phyloP scores from a whole-genome alignment of 2,797 vertebrate species.

The Ataeniobius toweri region DNA sequence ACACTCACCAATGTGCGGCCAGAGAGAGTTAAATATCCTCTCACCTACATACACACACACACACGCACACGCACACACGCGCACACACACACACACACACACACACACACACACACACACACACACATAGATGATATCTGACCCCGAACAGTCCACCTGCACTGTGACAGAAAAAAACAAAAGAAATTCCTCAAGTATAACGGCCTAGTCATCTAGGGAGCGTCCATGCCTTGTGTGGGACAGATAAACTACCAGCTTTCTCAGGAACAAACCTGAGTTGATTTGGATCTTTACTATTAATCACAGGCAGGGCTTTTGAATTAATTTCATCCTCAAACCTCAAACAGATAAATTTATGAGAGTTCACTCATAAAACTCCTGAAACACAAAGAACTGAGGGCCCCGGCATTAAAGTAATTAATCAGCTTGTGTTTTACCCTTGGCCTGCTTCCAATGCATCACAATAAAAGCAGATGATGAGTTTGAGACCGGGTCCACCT shows the following conservation, averaged over 20 bases:
- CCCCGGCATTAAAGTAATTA: not conserved
- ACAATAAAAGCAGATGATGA: slow-evolving; percentile 25
- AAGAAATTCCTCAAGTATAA: slow-evolving; percentile 72
- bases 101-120: slow-evolving; percentile 39
- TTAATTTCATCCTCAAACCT: not conserved
- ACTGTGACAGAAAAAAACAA: slow-evolving; percentile 71
- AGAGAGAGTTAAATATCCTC: slow-evolving; percentile 65
- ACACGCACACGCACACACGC: slow-evolving; percentile 25
- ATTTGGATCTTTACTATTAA: slow-evolving; percentile 9
- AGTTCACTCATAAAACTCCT: not conserved
- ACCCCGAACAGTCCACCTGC: slow-evolving; percentile 76
- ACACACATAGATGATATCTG: slow-evolving; percentile 42
- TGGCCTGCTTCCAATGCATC: not conserved
- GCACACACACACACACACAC: slow-evolving; percentile 9
- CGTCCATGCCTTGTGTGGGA: slow-evolving; percentile 47
- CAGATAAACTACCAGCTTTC: slow-evolving; percentile 61
- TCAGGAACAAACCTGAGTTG: slow-evolving; percentile 14
- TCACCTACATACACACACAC: slow-evolving; percentile 37
- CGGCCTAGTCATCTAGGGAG: slow-evolving; percentile 44
- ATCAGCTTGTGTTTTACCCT: slow-evolving; percentile 1
- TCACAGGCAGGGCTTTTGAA: slow-evolving; percentile 5
- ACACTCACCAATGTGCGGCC: slow-evolving; percentile 74
- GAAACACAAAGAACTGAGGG: not conserved
- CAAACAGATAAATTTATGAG: not conserved
- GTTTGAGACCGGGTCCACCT: slow-evolving; percentile 33